phyloP scores from a whole-genome alignment of 2,888 invertebrate genomes.

The Patella caerulea region DNA sequence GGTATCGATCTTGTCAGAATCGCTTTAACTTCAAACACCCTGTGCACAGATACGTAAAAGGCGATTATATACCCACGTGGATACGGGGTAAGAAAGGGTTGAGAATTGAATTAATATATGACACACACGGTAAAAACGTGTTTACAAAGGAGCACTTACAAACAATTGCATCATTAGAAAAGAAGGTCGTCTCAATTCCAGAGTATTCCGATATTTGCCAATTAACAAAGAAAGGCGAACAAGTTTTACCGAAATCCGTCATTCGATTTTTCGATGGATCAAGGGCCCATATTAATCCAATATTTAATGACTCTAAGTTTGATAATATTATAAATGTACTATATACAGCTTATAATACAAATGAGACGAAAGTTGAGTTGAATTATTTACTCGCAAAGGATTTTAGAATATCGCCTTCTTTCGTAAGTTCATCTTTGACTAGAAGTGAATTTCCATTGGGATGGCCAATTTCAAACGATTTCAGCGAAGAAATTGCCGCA shows the following conservation, averaged over 20 bases:
- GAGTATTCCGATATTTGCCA: constrained; percentile 39
- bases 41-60: constrained; percentile 33
- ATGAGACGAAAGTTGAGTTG: constrained; percentile 40
- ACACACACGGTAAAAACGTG: constrained; percentile 48
- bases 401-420: constrained; percentile 30
- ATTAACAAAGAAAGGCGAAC: constrained; percentile 32
- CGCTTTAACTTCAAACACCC: constrained; percentile 35
- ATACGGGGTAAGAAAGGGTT: constrained; percentile 29
- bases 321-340: constrained; percentile 46
- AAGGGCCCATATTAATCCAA: constrained; percentile 38
- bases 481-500: constrained; percentile 32
- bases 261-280: constrained; percentile 57
- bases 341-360: constrained; percentile 40
- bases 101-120: constrained; percentile 46
- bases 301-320: constrained; percentile 51
- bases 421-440: constrained; percentile 35
- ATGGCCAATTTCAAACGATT: constrained; percentile 37
- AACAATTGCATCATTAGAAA: constrained; percentile 47
- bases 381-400: constrained; percentile 43
- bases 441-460: constrained; percentile 45
- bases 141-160: constrained; percentile 50
- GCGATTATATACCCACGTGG: constrained; percentile 5
- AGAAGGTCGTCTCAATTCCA: constrained; percentile 33
- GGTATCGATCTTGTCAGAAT: constrained; percentile 49
- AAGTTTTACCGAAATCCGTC: constrained; percentile 45